Evolutionary conservation across 2,888 invertebrate genomes (phyloP).

Genomic region (Microdon myrmicae): DNA sequence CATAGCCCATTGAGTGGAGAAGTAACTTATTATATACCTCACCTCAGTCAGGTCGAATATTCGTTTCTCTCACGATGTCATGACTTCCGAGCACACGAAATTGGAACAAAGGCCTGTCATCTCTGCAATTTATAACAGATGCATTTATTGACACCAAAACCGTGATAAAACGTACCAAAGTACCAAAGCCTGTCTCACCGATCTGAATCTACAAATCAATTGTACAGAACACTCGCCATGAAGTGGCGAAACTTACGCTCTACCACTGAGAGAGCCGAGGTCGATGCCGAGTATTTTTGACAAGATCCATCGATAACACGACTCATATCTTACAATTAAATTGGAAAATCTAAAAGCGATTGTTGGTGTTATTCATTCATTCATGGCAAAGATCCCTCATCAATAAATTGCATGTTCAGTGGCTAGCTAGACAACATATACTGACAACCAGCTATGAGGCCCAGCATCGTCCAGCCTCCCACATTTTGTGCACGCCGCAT

Average conservation of each 20-base stretch:
- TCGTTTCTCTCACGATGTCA: conserved; percentile 19
- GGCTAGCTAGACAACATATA: conserved; percentile 34
- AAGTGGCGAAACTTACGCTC: too few relatives aligned
- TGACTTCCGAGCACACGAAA: conserved; percentile 44
- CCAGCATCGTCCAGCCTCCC: conserved; percentile 33
- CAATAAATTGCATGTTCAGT: conserved; percentile 46
- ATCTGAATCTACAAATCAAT: conserved; percentile 5
- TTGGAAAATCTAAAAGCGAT: conserved; percentile 36
- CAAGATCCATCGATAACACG: not conserved
- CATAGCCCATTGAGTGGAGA: too few relatives aligned
- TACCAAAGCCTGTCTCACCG: conserved; percentile 14
- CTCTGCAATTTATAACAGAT: conserved; percentile 35
- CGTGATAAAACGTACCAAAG: conserved; percentile 34
- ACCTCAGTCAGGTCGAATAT: too few relatives aligned
- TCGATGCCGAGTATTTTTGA: not conserved
- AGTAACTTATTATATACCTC: too few relatives aligned
- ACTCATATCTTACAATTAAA: conserved; percentile 5
- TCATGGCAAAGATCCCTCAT: conserved; percentile 47
- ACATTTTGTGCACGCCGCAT: conserved; percentile 31
- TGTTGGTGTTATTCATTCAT: conserved; percentile 36
- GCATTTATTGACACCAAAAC: conserved; percentile 33
- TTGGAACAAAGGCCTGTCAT: conserved; percentile 48
- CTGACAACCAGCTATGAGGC: conserved; percentile 32
- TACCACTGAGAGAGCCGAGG: too few relatives aligned
- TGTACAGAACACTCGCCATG: too few relatives aligned